These are phyloP conservation scores for Tiliacea citrago DNA, from an alignment of 2,888 invertebrate genomes.

Conservation along the genomic window DNA sequence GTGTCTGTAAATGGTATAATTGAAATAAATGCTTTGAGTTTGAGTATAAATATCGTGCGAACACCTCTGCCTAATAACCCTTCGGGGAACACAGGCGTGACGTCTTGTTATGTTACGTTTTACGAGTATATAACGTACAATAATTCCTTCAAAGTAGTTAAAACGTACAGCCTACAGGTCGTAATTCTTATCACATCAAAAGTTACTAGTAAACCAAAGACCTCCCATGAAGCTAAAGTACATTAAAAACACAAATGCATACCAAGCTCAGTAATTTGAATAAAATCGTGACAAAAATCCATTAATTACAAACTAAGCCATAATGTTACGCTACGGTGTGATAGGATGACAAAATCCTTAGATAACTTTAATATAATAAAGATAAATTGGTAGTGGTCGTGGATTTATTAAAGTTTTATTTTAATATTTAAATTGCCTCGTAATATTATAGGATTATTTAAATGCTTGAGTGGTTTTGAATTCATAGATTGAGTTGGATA, in stretches of 20 bases:
- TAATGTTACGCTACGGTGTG: constrained; percentile 55
- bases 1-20: no score
- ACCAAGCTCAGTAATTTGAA: constrained; percentile 36
- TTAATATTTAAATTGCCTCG: constrained; percentile 69
- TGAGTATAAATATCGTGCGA: no score
- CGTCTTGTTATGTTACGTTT: not conserved
- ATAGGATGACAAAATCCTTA: constrained; percentile 53
- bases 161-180: not conserved
- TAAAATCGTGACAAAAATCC: constrained; percentile 63
- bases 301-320: constrained; percentile 49
- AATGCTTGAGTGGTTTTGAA: constrained; percentile 20
- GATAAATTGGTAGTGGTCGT: constrained; percentile 71
- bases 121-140: not conserved
- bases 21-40: no score
- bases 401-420: constrained; percentile 75
- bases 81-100: not conserved
- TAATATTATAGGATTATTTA: constrained; percentile 54
- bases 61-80: no score
- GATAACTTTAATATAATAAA: constrained; percentile 76
- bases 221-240: constrained; percentile 34
- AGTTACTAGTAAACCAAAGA: constrained; percentile 1
- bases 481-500: no score
- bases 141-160: constrained; percentile 6
- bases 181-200: constrained; percentile 8
- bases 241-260: constrained; percentile 35